Evolutionary conservation across 2,888 invertebrate genomes (phyloP), one percentile per base, ranked within the genome.

Genomic region (Liodrosophila aerea): DNA sequence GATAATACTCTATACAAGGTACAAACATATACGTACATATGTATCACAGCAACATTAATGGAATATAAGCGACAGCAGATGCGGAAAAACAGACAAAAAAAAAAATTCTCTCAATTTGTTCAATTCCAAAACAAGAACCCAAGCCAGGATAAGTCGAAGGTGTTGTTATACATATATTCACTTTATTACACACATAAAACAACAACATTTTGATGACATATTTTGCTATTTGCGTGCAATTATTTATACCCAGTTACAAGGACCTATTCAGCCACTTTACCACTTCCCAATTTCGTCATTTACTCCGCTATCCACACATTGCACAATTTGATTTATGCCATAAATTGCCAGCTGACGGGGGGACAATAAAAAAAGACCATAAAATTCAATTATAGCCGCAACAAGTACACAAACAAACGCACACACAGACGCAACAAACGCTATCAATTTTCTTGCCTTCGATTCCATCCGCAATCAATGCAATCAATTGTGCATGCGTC

Each of bases 361-460:
- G 50, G 53, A 64, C 71, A 84, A 78, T 81, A 77, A 78, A 78
- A 84, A 84, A 84, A 84, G 81, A 66, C 74, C 71, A 78, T 84
- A 84, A 78, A 78, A 81, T 84, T 78, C 81, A 78, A 78, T 78
- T 84, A 78, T 78, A 56, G 74, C 74, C 84, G 73, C 84, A 81
- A 84, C 68, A 84, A 84, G 74, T 81, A 71, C 71, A 78, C 70
- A 73, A 67, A 67, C 63, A 68, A 57, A 46, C 60, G 37, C 49
- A 51, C 57, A 8, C 29, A 36, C 41, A 22, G 59, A 57, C 54
- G 44, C 57, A 62, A 49, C 5, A 13, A 33, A 34, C 29, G 27
- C 18, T 16, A 9, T 7, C 59, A 31, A 44, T 45, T 51, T 61
- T 47, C 43, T 47, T 58, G 44, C 27, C 45, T 36, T 39, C 33